Base-by-base conservation (phyloP, 2,797 vertebrate genomes). In the Labroides dimidiatus region DNA sequence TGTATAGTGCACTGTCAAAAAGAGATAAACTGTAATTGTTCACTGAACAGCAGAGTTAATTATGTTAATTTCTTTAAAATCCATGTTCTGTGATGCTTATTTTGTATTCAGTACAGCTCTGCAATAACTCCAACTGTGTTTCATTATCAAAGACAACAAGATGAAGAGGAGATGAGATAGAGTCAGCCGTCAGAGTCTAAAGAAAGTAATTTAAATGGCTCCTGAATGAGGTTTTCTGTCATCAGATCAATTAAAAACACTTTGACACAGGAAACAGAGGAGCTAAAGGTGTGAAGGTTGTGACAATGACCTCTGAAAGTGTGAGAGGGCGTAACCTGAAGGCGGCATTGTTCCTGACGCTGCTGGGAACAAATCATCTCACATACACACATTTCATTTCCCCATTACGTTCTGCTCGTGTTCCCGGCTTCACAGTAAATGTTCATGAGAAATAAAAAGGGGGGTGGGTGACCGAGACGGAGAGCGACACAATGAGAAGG, bases 391-490 rank as follows among this genome's bases (percentile, higher is more conserved):
- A 48, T 20, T 1, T 2, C 49, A 17, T 30, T n/a, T 8, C 14
- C 39, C 21, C 52, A 41, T 75, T 59, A 37, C 74, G 80, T 79
- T 76, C 82, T 19, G 56, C 75, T 75, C 70, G 21, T 78, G 81
- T 54, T 68, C 77, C 65, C 59, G 10, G 68, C 71, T 64, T 66
- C 36, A 36, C 68, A 3, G 72, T 55, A 51, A 80, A 81, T 68
- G 63, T 55, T 54, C 59, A 69, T 0, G 9, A 66, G 67, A 19
- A 61, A 37, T 58, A 13, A 49, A 13, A 42, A 10, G 36, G 47
- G 30, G 61, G 44, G n/a, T 15, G 59, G 42, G 21, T 24, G 67
- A 67, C 53, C 10, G 51, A 67, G 30, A 15, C 45, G 51, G 17
- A 36, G 30, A 69, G 65, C 20, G 12, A 65, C 62, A 70, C 57